Evolutionary conservation across 2,113 vertebrate species (phyloP).

Genomic region (Oxygymnocypris stewartii): DNA sequence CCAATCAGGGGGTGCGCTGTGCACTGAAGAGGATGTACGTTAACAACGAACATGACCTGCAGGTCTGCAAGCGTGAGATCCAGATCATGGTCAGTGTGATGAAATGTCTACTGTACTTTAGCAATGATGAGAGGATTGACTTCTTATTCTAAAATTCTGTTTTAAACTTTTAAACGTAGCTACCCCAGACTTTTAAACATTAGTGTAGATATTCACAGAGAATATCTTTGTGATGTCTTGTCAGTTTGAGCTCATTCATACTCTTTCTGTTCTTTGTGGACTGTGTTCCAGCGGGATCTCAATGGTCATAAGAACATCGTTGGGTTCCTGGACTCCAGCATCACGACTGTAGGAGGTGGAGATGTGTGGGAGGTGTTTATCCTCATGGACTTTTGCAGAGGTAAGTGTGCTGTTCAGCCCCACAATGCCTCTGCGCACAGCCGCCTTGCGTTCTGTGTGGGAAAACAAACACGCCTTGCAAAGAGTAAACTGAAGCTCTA

Average conservation of each 20-base stretch:
- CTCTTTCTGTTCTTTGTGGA: background rate
- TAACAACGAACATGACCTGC: constrained; percentile 95
- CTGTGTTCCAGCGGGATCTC: constrained; percentile 84
- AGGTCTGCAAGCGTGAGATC: constrained; percentile 96
- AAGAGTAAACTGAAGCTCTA: background rate
- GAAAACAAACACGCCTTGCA: background rate
- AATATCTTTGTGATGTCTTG: background rate
- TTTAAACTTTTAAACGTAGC: background rate
- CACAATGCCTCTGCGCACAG: background rate
- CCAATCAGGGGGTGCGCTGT: constrained; percentile 90
- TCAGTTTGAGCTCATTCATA: background rate
- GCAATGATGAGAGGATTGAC: too few relatives aligned
- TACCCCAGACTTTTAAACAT: too few relatives aligned
- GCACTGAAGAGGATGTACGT: constrained; percentile 99
- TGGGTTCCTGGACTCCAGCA: constrained; percentile 94
- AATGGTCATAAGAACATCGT: constrained; percentile 98
- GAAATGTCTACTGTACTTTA: background rate
- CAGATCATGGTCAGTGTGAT: constrained; percentile 93
- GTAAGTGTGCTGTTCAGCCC: constrained; percentile 68
- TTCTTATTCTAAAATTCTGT: background rate
- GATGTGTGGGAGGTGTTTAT: constrained; percentile 99
- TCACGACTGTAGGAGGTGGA: constrained; percentile 88
- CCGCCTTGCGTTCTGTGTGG: background rate
- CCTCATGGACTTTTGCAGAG: constrained; percentile 97
- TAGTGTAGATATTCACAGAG: background rate